Evolutionary conservation across 2,888 invertebrate genomes (phyloP).

Genomic region (Melinopterus prodromus): DNA sequence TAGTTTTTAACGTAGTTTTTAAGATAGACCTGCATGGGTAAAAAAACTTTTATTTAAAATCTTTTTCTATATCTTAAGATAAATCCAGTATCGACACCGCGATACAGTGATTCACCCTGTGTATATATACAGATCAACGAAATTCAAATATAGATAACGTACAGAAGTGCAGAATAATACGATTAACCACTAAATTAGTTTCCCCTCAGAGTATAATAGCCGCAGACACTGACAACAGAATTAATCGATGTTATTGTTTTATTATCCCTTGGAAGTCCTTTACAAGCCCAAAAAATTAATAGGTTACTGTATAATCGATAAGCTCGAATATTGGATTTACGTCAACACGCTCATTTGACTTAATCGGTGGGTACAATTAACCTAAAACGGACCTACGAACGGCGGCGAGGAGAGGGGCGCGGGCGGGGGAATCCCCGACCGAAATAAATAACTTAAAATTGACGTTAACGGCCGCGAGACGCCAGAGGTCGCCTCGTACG

Average conservation of each 20-base stretch:
- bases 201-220: neutral
- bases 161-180: too few relatives aligned
- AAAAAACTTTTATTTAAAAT: too few relatives aligned
- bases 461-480: neutral
- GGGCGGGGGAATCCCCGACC: neutral
- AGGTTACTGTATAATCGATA: neutral
- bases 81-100: too few relatives aligned
- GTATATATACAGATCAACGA: too few relatives aligned
- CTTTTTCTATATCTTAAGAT: too few relatives aligned
- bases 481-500: neutral
- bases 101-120: too few relatives aligned
- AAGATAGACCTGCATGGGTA: too few relatives aligned
- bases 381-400: neutral
- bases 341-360: neutral
- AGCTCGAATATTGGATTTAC: neutral
- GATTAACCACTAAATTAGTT: neutral
- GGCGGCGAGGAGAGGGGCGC: neutral
- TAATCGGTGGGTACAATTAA: neutral
- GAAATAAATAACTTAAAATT: slow-evolving; percentile 4
- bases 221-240: neutral
- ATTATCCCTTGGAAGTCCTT: neutral
- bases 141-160: too few relatives aligned
- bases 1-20: too few relatives aligned
- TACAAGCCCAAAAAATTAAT: neutral
- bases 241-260: neutral